Conservation (phyloP, 2,113 vertebrate species). For the Mormyrus lacerda region DNA sequence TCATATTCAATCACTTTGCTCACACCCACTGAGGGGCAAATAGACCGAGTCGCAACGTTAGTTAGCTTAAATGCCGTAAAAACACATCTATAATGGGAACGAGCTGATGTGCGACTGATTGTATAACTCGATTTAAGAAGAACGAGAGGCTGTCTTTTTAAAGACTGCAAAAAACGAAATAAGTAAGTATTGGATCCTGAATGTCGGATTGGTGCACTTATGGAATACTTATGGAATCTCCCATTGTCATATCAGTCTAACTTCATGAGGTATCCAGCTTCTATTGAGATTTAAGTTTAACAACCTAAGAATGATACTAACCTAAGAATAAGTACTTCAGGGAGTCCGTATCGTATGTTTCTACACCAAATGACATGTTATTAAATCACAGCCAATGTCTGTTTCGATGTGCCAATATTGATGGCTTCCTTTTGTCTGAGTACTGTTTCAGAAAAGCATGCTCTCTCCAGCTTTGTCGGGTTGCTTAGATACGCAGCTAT, state of each 20-base stretch:
- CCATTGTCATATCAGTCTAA: neutral
- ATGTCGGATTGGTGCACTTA: neutral
- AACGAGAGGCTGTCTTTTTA: neutral
- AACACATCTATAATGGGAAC: neutral
- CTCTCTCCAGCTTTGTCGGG: conserved; percentile 29
- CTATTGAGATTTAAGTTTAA: neutral
- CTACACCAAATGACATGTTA: neutral
- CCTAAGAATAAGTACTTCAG: neutral
- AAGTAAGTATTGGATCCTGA: neutral
- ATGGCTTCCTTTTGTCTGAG: conserved; percentile 13
- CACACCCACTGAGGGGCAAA: too few species aligned
- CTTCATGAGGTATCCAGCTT: neutral
- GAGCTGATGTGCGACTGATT: neutral
- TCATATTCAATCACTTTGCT: too few species aligned
- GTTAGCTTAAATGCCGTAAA: neutral
- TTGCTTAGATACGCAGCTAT: conserved; percentile 39
- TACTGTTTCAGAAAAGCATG: conserved; percentile 23
- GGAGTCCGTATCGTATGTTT: neutral
- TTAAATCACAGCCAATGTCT: conserved; percentile 18
- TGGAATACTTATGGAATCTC: neutral
- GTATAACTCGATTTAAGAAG: neutral
- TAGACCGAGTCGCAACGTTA: neutral
- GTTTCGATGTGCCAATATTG: conserved; percentile 12
- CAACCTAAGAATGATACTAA: neutral
- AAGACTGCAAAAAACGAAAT: neutral